Base-by-base conservation (phyloP, 1,140 invertebrate species). In the Dreissena rostriformis region DNA sequence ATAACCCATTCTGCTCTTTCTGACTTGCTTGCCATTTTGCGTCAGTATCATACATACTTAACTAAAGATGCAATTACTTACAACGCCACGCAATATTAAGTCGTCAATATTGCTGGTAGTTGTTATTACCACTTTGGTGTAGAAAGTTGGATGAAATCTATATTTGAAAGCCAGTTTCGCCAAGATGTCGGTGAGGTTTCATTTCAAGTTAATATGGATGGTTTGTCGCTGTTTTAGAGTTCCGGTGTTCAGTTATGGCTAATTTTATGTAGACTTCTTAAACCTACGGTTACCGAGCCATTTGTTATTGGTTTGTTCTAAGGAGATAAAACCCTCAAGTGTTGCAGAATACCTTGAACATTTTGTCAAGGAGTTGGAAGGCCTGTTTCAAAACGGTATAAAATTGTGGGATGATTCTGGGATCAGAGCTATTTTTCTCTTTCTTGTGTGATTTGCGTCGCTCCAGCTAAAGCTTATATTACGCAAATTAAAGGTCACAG, bases 391-490 rank as follows among this genome's bases (percentile, higher is more conserved):
- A 12, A 51, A 82, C 55, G 72, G 80, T 28, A 70, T 86, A 24
- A 14, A 17, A 12, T 73, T 57, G 19, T 57, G 12, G 19, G 53
- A 57, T 12, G 19, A 14, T 12, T 19, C 61, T 29, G 57, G 66
- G 12, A 12, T 7, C 26, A 39, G 24, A 52, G n/a, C 55, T 12
- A 26, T n/a, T 28, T 68, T 12, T 49, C 11, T 1, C 65, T 79
- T 79, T 72, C 49, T 6, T 70, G 66, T 72, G 68, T 81, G 67
- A 85, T 93, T 61, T 93, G 90, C 84, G 93, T 93, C 87, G 84
- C 90, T 14, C 93, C 93, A 14, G 93, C 92, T 12, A 90, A 90
- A 81, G 87, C 92, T 51, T 93, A 90, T 86, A 75, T 94, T 14
- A 89, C 90, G 71, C 66, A 70, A n/a, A 87, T 88, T 2, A 94